Evolutionary conservation across 2,113 vertebrate genomes (phyloP), one percentile per base, ranked within the genome.

Genomic region (Promerops cafer): DNA sequence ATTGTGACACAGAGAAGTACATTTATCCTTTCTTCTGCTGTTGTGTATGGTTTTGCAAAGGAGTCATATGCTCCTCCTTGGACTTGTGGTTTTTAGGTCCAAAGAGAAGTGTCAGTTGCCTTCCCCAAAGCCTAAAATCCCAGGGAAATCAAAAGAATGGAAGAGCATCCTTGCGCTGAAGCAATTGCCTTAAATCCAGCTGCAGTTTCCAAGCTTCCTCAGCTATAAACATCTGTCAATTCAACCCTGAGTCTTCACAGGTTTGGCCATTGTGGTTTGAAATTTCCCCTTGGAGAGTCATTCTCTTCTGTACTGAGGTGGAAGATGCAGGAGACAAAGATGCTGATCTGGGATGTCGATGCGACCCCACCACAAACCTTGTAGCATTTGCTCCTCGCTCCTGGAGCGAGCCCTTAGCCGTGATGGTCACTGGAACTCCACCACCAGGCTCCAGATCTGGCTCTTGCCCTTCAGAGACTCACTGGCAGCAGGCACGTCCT

Each of bases 281-380:
- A 74, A 81, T 54, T 19, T 61, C 17, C 16, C 37, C 19, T 17
- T 42, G 26, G 21, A 75, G 50, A 88, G 15, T 45, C 21, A 6
- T 5, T 2, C 2, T 37, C 27, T 33, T 69, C n/a, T 40, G 21
- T 28, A 20, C 1, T 5, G 16, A 22, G 53, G n/a, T 0, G 4
- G 57, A 57, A 85, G 42, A 27, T 28, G 10, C 35, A 72, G 75
- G 50, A 64, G 54, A 40, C 24, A 49, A 44, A 6, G 31, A 2
- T 2, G 20, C 8, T 59, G 14, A 16, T 68, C 47, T 45, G 71
- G 22, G 22, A 13, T 49, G 56, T n/a, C 0, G 0, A 1, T 56
- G 33, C 0, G 0, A 42, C 11, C 16, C 22, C 40, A 37, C 17
- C 11, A 33, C 5, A 3, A 17, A 4, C 2, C 4, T 22, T 28